A percentile compares a stretch with the other conserved stretches of the same genome.
These are phyloP conservation scores for Galendromus occidentalis DNA, from an alignment of 1,140 invertebrate genomes.

Conservation along the genomic window DNA sequence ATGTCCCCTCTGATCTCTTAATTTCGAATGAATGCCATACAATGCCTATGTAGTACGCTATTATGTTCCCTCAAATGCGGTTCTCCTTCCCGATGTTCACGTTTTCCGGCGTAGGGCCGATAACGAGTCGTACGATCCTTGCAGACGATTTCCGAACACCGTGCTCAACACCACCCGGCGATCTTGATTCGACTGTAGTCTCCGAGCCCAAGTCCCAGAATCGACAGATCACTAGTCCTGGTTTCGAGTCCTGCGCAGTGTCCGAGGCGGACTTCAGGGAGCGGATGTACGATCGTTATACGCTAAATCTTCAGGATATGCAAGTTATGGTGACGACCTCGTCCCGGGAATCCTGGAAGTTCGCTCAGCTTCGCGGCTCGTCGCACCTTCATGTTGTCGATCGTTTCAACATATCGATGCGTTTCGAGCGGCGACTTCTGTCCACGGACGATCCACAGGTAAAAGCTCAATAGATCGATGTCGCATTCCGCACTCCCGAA, in stretches of 20 bases:
- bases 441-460: constrained; percentile 1
- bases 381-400: constrained; percentile 62
- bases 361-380: constrained; percentile 57
- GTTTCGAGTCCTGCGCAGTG: constrained; percentile 22
- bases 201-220: constrained; percentile 11
- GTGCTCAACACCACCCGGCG: constrained; percentile 51
- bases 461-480: constrained; percentile 13
- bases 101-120: no score
- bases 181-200: background rate
- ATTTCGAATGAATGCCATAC: background rate
- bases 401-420: constrained; percentile 67
- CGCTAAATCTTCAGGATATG: constrained; percentile 57
- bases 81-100: no score
- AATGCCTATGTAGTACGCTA: no score
- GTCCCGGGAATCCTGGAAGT: constrained; percentile 62
- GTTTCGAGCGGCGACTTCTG: constrained; percentile 31
- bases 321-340: constrained; percentile 68
- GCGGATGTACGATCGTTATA: constrained; percentile 41
- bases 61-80: no score
- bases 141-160: constrained; percentile 56
- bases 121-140: no score
- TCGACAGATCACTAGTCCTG: constrained; percentile 9
- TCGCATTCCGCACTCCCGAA: constrained; percentile 5
- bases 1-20: background rate
- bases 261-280: constrained; percentile 1